These are phyloP conservation scores for Carassius carassius DNA, from an alignment of 2,113 vertebrate species.

Conservation along the genomic window DNA sequence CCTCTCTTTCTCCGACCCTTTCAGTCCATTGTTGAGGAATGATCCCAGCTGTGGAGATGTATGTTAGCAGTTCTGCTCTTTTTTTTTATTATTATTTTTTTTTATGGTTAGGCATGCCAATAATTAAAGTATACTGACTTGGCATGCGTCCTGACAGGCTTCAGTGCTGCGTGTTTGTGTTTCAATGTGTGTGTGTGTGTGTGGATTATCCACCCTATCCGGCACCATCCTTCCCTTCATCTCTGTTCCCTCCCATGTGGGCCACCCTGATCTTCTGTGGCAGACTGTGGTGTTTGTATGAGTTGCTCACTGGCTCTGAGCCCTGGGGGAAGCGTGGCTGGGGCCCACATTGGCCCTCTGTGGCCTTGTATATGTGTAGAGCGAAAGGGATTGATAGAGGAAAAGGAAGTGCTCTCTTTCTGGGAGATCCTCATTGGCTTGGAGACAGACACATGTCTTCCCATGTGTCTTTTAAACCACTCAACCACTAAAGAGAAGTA, in stretches of 20 bases:
- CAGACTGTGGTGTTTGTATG: conserved; percentile 19
- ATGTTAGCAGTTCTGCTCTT: conserved; percentile 26
- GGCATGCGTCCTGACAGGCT: conserved; percentile 65
- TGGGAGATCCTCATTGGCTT: not conserved
- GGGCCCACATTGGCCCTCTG: not conserved
- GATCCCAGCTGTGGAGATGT: conserved; percentile 53
- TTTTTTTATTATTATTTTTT: no score
- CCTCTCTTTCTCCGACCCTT: conserved; percentile 46
- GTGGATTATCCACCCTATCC: not conserved
- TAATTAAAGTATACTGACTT: conserved; percentile 72
- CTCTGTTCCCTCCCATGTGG: not conserved
- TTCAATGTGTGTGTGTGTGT: not conserved
- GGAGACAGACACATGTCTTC: not conserved
- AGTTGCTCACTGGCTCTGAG: not conserved
- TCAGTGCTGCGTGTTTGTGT: conserved; percentile 40
- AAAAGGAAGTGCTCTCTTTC: not conserved
- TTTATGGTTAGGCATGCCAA: conserved; percentile 48
- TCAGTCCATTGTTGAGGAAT: conserved; percentile 52
- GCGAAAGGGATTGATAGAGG: not conserved
- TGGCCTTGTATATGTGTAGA: conserved; percentile 7
- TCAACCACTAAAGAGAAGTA: not conserved
- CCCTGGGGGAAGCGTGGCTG: conserved; percentile 25
- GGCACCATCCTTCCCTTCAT: not conserved
- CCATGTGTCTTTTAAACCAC: not conserved
- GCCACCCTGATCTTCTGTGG: conserved; percentile 30